Base-by-base conservation (phyloP, 2,797 vertebrate species). In the Clarias laeviceps region DNA sequence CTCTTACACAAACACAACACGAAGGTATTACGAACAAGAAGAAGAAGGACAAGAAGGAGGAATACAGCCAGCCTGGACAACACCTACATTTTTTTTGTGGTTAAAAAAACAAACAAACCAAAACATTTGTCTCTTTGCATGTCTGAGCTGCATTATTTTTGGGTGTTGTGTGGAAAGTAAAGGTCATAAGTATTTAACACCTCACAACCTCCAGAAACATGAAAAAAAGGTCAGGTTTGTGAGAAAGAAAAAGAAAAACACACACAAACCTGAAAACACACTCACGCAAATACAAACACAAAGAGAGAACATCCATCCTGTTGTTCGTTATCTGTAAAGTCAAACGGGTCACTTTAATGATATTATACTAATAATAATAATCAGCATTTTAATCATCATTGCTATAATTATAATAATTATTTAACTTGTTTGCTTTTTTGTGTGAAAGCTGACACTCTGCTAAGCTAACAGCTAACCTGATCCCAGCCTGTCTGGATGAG, bases 391-490 rank as follows among this genome's bases (percentile, higher is more conserved):
- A 8, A n/a, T 62, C 0, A 62, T n/a, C 2, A 62, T 24, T n/a
- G 20, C 22, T 20, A 61, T 61, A 0, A 61, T 61, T 61, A 61
- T 20, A 6, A 61, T 5, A 1, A 24, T 22, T 9, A 8, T 22
- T 65, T 15, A 1, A 0, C 5, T 29, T 17, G 7, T 32, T 32
- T 34, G 8, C 29, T 27, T 50, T 9, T 74, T 15, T 18, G 3
- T 32, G 54, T 32, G 22, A 29, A 14, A 78, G 57, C 57, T 61
- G 32, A 64, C 34, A 45, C 77, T 40, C 18, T n/a, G 77, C 77
- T 80, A 80, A 80, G 77, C 77, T 80, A 80, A 64, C 3, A 0
- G 77, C 77, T 80, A 80, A 64, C 59, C 77, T 9, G 5, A 12
- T 64, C 34, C 59, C 56, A 34, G 54, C 18, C 54, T 57, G 74